Conservation (phyloP, 1,140 invertebrate species). For the Ceratosolen solmsi region DNA sequence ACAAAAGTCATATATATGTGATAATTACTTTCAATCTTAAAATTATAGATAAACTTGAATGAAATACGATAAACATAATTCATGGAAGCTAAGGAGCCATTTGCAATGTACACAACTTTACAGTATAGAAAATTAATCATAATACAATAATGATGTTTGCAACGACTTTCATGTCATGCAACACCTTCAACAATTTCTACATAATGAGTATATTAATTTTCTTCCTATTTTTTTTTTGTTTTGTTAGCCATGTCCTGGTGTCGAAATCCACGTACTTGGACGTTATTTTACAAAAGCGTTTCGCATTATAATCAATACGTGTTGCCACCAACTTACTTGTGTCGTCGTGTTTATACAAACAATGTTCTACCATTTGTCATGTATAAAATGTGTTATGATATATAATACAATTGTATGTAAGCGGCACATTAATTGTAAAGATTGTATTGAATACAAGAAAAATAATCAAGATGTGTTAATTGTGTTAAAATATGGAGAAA, state of each 20-base stretch:
- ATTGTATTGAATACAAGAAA: not conserved
- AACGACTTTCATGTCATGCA: too few species aligned
- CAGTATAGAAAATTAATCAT: too few species aligned
- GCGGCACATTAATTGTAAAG: constrained; percentile 1
- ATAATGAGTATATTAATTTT: too few species aligned
- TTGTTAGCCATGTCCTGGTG: too few species aligned
- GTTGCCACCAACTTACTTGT: not conserved
- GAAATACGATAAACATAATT: constrained; percentile 1
- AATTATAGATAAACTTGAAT: constrained; percentile 14
- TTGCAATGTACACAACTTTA: constrained; percentile 16
- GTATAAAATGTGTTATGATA: not conserved
- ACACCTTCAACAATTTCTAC: too few species aligned
- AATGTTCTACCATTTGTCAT: not conserved
- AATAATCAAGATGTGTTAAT: not conserved
- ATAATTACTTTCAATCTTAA: too few species aligned
- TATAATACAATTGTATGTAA: not conserved
- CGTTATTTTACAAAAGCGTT: constrained; percentile 17
- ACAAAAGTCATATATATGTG: not conserved
- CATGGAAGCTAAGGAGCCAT: not conserved
- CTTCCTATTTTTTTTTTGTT: too few species aligned
- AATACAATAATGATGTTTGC: too few species aligned
- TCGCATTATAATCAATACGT: not conserved
- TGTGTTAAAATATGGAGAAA: not conserved
- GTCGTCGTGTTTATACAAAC: not conserved
- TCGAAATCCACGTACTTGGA: too few species aligned